These are phyloP conservation scores for Sebastiscus tertius DNA, from an alignment of 2,797 vertebrate genomes.

Conservation along the genomic window DNA sequence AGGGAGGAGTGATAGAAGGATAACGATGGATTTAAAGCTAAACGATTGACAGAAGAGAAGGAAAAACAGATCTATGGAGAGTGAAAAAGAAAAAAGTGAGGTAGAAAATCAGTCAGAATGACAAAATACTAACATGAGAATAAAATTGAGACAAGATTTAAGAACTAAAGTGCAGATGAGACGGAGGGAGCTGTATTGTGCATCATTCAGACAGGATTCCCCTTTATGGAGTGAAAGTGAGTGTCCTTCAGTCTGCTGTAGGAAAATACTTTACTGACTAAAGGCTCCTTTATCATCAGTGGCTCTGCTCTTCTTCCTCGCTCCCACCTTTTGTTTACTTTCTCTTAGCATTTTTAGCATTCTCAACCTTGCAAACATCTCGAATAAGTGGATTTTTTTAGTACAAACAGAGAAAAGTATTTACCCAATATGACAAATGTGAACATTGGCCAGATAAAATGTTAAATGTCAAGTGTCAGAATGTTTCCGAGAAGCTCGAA, in stretches of 20 bases:
- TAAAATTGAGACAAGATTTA: neutral
- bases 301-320: neutral
- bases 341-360: conserved; percentile 1
- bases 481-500: conserved; percentile 35
- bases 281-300: neutral
- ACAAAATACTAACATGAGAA: neutral
- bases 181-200: neutral
- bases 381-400: neutral
- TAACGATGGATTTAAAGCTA: neutral
- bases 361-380: neutral
- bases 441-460: conserved; percentile 7
- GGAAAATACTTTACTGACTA: conserved; percentile 19
- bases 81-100: neutral
- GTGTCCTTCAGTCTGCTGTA: conserved; percentile 10
- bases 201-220: conserved; percentile 35
- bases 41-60: neutral
- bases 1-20: neutral
- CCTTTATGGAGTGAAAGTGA: conserved; percentile 32
- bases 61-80: neutral
- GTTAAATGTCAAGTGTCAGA: conserved; percentile 57
- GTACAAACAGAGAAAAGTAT: conserved; percentile 3
- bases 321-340: neutral
- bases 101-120: neutral
- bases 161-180: neutral
- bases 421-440: neutral